Evolutionary conservation across 2,888 invertebrate species (phyloP).

Genomic region (Xestia xanthographa): DNA sequence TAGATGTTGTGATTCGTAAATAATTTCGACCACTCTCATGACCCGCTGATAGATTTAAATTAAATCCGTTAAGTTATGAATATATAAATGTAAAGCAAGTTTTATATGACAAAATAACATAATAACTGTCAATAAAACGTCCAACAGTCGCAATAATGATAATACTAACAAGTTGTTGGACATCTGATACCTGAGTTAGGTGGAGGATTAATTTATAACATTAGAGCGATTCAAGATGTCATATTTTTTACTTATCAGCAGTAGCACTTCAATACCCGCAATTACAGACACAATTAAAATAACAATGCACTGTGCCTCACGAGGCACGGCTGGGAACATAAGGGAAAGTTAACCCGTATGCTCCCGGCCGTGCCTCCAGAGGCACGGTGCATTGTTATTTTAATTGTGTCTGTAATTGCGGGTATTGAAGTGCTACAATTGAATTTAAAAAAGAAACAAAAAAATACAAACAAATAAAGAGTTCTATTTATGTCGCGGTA

Average conservation of each 20-base stretch:
- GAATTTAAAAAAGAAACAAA: not conserved
- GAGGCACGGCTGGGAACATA: too few relatives aligned
- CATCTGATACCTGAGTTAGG: conserved; percentile 78
- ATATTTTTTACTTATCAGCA: not conserved
- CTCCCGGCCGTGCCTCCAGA: too few relatives aligned
- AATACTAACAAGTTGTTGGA: conserved; percentile 80
- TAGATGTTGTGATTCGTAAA: conserved; percentile 51
- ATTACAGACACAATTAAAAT: too few relatives aligned
- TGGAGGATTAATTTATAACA: conserved; percentile 65
- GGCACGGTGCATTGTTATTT: too few relatives aligned
- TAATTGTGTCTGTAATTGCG: too few relatives aligned
- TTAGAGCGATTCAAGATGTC: not conserved
- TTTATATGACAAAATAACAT: conserved; percentile 76
- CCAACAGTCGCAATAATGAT: conserved; percentile 79
- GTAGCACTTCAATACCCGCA: too few relatives aligned
- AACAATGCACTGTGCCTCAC: too few relatives aligned
- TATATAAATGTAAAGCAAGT: conserved; percentile 70
- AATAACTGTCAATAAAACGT: conserved; percentile 81
- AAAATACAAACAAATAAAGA: not conserved
- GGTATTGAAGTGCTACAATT: too few relatives aligned
- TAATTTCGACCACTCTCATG: conserved; percentile 34
- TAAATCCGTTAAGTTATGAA: conserved; percentile 58
- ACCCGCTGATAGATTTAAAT: conserved; percentile 60
- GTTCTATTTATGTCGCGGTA: not conserved
- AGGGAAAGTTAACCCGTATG: too few relatives aligned